These are phyloP conservation scores for Picus viridis DNA, from an alignment of 2,797 vertebrate genomes.

Conservation along the genomic window DNA sequence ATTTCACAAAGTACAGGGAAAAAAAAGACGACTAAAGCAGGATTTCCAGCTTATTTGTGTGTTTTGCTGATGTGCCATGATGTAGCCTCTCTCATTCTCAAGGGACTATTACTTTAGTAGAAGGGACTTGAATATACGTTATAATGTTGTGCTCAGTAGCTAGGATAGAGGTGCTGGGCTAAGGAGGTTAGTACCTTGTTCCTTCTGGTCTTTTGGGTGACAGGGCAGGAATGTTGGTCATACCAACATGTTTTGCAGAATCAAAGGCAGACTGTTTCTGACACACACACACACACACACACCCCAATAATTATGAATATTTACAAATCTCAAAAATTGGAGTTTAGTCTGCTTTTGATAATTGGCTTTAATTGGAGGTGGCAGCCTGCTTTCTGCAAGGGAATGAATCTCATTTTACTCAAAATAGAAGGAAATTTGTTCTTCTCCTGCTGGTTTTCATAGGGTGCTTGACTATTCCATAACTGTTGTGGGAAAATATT, in stretches of 20 bases:
- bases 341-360: constrained; percentile 33
- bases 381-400: not conserved
- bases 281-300: too few relatives aligned
- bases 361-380: constrained; percentile 38
- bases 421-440: constrained; percentile 43
- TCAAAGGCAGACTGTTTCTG: not conserved
- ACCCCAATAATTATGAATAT: not conserved
- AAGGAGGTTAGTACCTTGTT: not conserved
- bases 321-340: constrained; percentile 21
- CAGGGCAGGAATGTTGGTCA: not conserved
- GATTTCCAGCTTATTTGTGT: not conserved
- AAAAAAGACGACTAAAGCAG: not conserved
- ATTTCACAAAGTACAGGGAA: not conserved
- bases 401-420: constrained; percentile 14
- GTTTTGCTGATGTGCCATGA: not conserved
- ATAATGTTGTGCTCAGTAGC: not conserved
- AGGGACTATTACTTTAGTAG: not conserved
- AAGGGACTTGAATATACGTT: not conserved
- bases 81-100: not conserved
- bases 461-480: constrained; percentile 32
- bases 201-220: not conserved
- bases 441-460: constrained; percentile 23
- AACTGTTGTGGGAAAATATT: constrained; percentile 46
- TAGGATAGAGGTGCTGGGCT: not conserved
- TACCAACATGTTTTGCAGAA: not conserved